A percentile compares a stretch with the other conserved stretches of the same genome.
Conservation (phyloP, 2,797 vertebrate species). For the Squalus acanthias region DNA sequence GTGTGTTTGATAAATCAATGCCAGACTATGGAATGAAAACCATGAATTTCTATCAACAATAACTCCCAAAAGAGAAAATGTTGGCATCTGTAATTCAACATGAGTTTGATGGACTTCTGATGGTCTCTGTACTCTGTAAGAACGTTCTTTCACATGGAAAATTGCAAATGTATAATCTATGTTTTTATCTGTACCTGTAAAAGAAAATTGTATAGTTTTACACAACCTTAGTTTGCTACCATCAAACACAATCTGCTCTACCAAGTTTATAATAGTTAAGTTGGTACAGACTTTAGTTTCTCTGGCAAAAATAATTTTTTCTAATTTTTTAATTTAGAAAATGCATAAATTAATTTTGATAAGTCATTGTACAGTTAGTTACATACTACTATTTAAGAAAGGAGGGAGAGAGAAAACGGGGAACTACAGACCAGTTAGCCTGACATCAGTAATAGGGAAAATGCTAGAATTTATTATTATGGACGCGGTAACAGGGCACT, state of each 20-base stretch:
- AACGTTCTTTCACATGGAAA: constrained; percentile 11
- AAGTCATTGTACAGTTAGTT: not conserved
- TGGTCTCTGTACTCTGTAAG: constrained; percentile 5
- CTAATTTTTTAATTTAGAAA: not conserved
- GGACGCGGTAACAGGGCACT: too few relatives aligned
- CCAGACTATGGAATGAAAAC: constrained; percentile 19
- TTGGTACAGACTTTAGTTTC: not conserved
- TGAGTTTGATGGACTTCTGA: constrained; percentile 17
- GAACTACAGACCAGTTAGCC: too few relatives aligned
- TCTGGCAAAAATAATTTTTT: not conserved
- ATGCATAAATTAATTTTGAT: not conserved
- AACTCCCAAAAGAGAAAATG: constrained; percentile 33
- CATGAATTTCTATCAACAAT: constrained; percentile 22
- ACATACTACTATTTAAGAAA: too few relatives aligned
- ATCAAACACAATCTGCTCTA: not conserved
- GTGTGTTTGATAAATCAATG: constrained; percentile 26
- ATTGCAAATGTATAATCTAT: constrained; percentile 17
- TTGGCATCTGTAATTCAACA: constrained; percentile 20
- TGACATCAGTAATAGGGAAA: too few relatives aligned
- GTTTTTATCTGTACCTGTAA: not conserved
- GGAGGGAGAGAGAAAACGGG: too few relatives aligned
- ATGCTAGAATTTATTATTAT: too few relatives aligned
- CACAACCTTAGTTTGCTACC: not conserved
- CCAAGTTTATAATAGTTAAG: not conserved
- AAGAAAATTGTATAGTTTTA: not conserved